Evolutionary conservation across 2,797 vertebrate species (phyloP).

Genomic region (Nannoperca australis): DNA sequence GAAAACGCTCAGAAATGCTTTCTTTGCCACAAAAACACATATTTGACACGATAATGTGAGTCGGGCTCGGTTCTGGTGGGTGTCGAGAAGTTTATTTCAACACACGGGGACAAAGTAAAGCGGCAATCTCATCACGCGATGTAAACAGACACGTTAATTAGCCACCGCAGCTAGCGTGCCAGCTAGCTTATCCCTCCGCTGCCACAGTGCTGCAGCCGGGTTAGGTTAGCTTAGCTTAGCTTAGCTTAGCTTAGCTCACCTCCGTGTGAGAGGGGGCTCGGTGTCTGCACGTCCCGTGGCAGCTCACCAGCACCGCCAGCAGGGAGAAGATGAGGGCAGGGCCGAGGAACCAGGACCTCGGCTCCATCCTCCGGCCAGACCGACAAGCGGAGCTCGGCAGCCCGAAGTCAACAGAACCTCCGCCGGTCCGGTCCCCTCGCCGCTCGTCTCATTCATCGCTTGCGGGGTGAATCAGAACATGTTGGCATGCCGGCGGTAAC

Average conservation of each 20-base stretch:
- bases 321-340: slow-evolving; percentile 57
- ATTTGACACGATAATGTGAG: background rate
- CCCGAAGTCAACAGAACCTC: slow-evolving; percentile 61
- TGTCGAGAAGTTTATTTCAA: background rate
- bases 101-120: no score
- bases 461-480: slow-evolving; percentile 54
- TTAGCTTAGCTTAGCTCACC: no score
- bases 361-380: slow-evolving; percentile 80
- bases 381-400: slow-evolving; percentile 48
- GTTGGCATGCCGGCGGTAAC: background rate
- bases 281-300: slow-evolving; percentile 81
- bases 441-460: slow-evolving; percentile 78
- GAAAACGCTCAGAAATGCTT: background rate
- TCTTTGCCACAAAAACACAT: no score
- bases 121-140: background rate
- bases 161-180: slow-evolving; percentile 17
- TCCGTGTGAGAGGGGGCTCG: slow-evolving; percentile 73
- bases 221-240: no score
- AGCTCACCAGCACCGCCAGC: slow-evolving; percentile 62
- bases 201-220: background rate
- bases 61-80: fast-evolving
- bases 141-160: background rate
- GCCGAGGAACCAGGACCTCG: slow-evolving; percentile 65
- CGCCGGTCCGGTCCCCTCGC: slow-evolving; percentile 63
- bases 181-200: slow-evolving; percentile 3